Percentiles rank a stretch among this genome's conserved stretches.
These are phyloP conservation scores for Cryptocephalus moraei DNA, from an alignment of 2,888 invertebrate species.

Conservation along the genomic window DNA sequence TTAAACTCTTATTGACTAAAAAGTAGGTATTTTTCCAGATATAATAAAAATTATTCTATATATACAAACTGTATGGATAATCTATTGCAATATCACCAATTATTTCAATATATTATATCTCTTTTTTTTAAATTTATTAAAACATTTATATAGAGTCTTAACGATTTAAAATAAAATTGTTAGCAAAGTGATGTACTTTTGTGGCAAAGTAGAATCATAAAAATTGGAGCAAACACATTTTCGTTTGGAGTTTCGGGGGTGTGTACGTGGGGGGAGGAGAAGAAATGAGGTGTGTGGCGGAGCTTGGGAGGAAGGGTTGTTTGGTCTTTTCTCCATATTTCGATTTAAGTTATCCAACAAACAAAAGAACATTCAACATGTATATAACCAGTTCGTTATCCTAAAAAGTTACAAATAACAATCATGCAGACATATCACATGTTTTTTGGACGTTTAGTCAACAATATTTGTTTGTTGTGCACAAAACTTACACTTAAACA, in stretches of 20 bases:
- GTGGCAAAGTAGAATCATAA: no score
- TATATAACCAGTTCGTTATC: constrained; percentile 17
- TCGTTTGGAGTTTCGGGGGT: no score
- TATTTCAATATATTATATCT: background rate
- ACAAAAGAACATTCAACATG: constrained; percentile 21
- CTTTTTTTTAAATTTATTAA: background rate
- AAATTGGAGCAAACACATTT: no score
- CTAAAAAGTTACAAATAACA: constrained; percentile 20
- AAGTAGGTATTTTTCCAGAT: constrained; percentile 25
- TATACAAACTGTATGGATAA: constrained; percentile 24
- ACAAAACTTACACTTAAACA: background rate
- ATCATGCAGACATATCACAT: constrained; percentile 28
- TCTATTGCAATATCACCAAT: constrained; percentile 27
- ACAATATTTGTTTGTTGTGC: constrained; percentile 13
- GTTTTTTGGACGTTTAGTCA: constrained; percentile 23
- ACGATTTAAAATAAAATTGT: background rate
- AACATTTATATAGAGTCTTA: background rate
- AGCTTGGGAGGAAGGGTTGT: no score
- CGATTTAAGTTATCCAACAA: constrained; percentile 8
- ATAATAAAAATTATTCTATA: constrained; percentile 29
- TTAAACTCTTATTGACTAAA: constrained; percentile 25
- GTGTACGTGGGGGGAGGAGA: no score
- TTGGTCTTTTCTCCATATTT: background rate
- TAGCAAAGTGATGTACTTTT: no score
- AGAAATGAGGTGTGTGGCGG: no score